Evolutionary conservation across 1,140 invertebrate genomes (phyloP), one percentile per base, ranked within the genome.

Genomic region (Monomorium pharaonis): DNA sequence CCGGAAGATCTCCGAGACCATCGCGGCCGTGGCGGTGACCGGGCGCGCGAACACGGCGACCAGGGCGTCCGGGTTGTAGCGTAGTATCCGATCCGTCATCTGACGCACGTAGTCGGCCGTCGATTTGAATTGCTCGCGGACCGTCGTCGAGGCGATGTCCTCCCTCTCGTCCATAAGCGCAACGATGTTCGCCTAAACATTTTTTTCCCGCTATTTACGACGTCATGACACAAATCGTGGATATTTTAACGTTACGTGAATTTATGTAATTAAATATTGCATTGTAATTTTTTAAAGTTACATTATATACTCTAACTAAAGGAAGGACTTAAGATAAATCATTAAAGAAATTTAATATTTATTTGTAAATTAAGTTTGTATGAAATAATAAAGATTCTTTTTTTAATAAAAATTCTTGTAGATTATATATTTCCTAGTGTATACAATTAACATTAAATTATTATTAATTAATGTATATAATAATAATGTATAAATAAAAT

Each of bases 131-230:
- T 94, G 93, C 9, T 72, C 60, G 14, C 78, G 62, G 9, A 88
- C 80, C 33, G 89, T 72, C 16, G 12, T 10, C 33, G 33, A 30
- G 65, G 14, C 24, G 30, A 89, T 85, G 56, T 94, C 88, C 2
- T 94, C 88, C 2, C 58, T 85, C 47, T 94, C 91, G 58, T 94
- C 93, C 93, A 94, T 92, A 44, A 94, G 81, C 24, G 92, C 94
- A 24, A 94, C 86, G 37, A 94, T 92, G 56, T 94, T 91, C 58
- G 89, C 65, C 93, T 94, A 62, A 44, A 80, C 72, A 84, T 78
- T 60, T 77, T 70, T 37, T 85, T 47, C n/a, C 60, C 76, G 21
- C 10, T 47, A n/a, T 18, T 4, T 27, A 4, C 1, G 18, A 37
- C 37, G 72, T 21, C 84, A 33, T 62, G 9, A 12, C 27, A 60